Evolutionary conservation across 1,140 invertebrate species (phyloP).

Genomic region (Probaryconus sp.): DNA sequence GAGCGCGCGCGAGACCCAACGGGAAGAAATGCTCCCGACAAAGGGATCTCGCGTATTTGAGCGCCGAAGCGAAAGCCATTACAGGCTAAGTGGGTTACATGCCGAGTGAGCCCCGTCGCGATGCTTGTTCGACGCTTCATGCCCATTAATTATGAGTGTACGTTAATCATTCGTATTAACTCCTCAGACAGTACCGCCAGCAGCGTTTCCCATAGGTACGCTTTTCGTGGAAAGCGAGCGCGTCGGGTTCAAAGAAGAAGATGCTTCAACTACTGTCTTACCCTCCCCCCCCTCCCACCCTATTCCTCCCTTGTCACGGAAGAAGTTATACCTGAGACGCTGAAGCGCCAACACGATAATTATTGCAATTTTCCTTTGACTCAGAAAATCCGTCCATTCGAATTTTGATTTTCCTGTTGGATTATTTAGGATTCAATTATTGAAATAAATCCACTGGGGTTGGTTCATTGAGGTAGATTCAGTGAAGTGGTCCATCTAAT

Average conservation of each 20-base stretch:
- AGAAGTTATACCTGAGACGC: too few relatives aligned
- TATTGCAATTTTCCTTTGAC: too few relatives aligned
- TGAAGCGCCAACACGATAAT: too few relatives aligned
- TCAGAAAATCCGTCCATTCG: too few relatives aligned
- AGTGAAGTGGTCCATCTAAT: too few relatives aligned
- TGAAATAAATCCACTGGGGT: too few relatives aligned
- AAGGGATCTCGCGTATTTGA: conserved; percentile 26
- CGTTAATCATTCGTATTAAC: conserved; percentile 51
- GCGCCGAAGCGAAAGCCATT: conserved; percentile 37
- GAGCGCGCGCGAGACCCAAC: too few relatives aligned
- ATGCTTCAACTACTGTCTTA: conserved; percentile 10
- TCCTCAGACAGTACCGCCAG: neutral
- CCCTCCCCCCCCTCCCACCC: too few relatives aligned
- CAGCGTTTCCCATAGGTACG: conserved; percentile 8
- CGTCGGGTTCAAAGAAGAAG: conserved; percentile 36
- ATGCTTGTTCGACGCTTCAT: conserved; percentile 37
- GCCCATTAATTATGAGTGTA: conserved; percentile 48
- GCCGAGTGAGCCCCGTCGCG: neutral
- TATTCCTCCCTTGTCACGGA: too few relatives aligned
- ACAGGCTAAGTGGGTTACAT: conserved; percentile 36
- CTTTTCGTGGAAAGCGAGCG: conserved; percentile 1
- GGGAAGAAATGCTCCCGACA: conserved; percentile 34
- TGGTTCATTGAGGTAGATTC: too few relatives aligned
- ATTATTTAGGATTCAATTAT: too few relatives aligned
- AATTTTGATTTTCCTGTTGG: too few relatives aligned